Conservation (phyloP, 2,888 invertebrate genomes). For the Trissoscelio sp. region DNA sequence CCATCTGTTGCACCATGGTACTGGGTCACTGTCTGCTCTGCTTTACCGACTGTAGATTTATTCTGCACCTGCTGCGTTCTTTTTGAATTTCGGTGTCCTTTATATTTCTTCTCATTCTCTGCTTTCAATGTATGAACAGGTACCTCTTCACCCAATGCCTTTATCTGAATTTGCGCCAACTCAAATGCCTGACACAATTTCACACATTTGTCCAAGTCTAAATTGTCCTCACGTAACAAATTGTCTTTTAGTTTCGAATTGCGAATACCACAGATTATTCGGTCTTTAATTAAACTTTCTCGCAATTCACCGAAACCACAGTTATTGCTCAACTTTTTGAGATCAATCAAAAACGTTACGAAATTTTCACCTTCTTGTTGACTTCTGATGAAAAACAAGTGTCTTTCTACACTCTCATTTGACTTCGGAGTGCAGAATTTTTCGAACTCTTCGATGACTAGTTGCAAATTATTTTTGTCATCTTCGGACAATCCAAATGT, state of each 20-base stretch:
- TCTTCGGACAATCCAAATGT: too few relatives aligned
- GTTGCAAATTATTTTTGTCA: too few relatives aligned
- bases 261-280: slow-evolving; percentile 55
- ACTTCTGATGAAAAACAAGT: too few relatives aligned
- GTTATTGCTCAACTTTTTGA: too few relatives aligned
- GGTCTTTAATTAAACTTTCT: slow-evolving; percentile 62
- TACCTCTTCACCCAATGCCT: slow-evolving; percentile 26
- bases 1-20: neutral
- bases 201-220: slow-evolving; percentile 47
- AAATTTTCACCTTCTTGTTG: too few relatives aligned
- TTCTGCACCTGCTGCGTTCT: too few relatives aligned
- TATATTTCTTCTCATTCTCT: slow-evolving; percentile 21
- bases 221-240: slow-evolving; percentile 50
- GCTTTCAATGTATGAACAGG: too few relatives aligned
- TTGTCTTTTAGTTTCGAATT: slow-evolving; percentile 51
- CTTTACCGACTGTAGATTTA: too few relatives aligned
- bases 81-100: too few relatives aligned
- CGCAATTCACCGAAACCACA: slow-evolving; percentile 68
- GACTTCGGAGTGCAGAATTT: slow-evolving; percentile 61
- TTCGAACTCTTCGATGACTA: slow-evolving; percentile 70
- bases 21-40: too few relatives aligned
- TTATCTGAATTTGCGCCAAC: slow-evolving; percentile 25
- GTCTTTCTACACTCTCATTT: slow-evolving; percentile 67
- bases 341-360: too few relatives aligned
- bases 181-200: slow-evolving; percentile 57